Percentiles rank a stretch among this genome's conserved stretches.
Evolutionary conservation across 2,888 invertebrate genomes (phyloP).

Genomic region (Synergus itoensis): DNA sequence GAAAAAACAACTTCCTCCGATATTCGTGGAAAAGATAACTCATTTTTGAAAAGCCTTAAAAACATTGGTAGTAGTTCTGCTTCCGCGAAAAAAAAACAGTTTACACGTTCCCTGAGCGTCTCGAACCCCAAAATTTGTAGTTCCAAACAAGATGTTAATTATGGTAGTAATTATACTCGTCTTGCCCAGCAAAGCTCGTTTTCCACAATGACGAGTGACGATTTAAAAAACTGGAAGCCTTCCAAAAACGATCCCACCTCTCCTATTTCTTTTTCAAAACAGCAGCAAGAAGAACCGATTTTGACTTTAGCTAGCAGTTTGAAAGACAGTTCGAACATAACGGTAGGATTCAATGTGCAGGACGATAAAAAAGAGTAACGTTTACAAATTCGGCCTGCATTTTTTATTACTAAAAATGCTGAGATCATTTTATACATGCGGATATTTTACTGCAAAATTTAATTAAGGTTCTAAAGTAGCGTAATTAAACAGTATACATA

Average conservation of each 20-base stretch:
- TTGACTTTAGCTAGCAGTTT: conserved; percentile 71
- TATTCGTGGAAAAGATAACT: conserved; percentile 37
- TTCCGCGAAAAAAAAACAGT: conserved; percentile 56
- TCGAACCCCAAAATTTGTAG: conserved; percentile 60
- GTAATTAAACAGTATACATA: background rate
- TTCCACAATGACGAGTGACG: conserved; percentile 56
- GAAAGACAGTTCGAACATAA: conserved; percentile 65
- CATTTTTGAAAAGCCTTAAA: conserved; percentile 37
- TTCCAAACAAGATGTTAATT: conserved; percentile 21
- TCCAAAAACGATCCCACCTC: conserved; percentile 38
- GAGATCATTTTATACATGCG: background rate
- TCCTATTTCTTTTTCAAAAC: background rate
- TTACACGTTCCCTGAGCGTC: conserved; percentile 67
- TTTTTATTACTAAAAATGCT: background rate
- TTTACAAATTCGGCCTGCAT: background rate
- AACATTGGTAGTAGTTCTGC: conserved; percentile 19
- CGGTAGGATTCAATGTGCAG: conserved; percentile 69
- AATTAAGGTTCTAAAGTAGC: background rate
- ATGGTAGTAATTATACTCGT: conserved; percentile 32
- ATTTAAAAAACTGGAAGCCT: conserved; percentile 46
- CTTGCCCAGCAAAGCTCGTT: conserved; percentile 65
- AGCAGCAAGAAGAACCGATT: conserved; percentile 61
- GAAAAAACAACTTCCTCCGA: conserved; percentile 41
- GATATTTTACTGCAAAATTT: background rate
- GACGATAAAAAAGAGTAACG: conserved; percentile 59